A percentile compares a stretch with the other conserved stretches of the same genome.
These are phyloP conservation scores for Epizoanthus fatuus DNA, from an alignment of 92 coral and sea anemone genomes.

Conservation along the genomic window DNA sequence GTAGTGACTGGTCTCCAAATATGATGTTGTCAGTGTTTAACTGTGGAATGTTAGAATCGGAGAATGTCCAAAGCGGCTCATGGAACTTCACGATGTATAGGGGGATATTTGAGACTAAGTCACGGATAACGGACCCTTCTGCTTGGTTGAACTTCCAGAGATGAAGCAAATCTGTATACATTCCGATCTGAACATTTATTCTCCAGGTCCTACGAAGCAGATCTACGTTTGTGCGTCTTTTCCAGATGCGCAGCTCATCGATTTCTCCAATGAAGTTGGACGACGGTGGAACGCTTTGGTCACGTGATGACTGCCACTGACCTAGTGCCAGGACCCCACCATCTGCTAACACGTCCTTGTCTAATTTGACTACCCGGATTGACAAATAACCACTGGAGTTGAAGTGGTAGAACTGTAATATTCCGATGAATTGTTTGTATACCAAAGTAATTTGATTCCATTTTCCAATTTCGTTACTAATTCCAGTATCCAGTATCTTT, in stretches of 20 bases:
- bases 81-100: constrained; percentile 74
- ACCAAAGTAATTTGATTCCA: constrained; percentile 76
- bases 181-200: constrained; percentile 52
- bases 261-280: constrained; percentile 61
- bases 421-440: constrained; percentile 35
- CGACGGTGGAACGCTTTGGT: constrained; percentile 39
- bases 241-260: constrained; percentile 78
- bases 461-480: constrained; percentile 41
- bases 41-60: constrained; percentile 86
- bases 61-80: constrained; percentile 89
- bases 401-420: constrained; percentile 66
- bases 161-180: constrained; percentile 59
- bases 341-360: constrained; percentile 40
- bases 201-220: constrained; percentile 63
- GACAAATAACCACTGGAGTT: constrained; percentile 47
- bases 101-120: constrained; percentile 45
- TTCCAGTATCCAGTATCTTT: constrained; percentile 45
- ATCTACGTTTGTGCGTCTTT: constrained; percentile 56
- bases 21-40: constrained; percentile 12
- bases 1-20: constrained; percentile 43
- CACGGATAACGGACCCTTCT: constrained; percentile 53
- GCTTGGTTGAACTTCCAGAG: constrained; percentile 77
- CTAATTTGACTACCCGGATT: constrained; percentile 53
- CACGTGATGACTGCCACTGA: constrained; percentile 68
- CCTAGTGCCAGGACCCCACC: constrained; percentile 73